Percentiles rank a stretch among this genome's conserved stretches.
Evolutionary conservation across 2,113 vertebrate genomes (phyloP).

Genomic region (Bambusicola thoracicus): DNA sequence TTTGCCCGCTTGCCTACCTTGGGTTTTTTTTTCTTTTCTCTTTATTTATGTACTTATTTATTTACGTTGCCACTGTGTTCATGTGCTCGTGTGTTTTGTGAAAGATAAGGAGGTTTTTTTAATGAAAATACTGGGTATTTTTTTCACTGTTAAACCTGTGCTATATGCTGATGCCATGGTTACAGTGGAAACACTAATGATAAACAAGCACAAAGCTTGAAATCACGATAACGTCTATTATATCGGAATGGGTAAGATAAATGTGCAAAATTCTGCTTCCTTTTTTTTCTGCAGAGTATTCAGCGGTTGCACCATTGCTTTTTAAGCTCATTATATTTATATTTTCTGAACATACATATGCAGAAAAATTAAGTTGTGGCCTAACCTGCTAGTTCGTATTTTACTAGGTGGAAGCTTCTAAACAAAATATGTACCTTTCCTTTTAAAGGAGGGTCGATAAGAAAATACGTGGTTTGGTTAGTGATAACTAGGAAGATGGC

Average conservation of each 20-base stretch:
- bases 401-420: background rate
- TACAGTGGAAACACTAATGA: conserved; percentile 68
- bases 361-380: background rate
- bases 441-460: background rate
- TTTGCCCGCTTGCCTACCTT: background rate
- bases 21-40: background rate
- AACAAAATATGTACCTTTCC: background rate
- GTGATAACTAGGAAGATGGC: conserved; percentile 31
- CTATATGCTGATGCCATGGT: conserved; percentile 77
- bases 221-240: conserved; percentile 33
- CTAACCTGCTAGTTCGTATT: background rate
- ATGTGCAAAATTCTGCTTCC: background rate
- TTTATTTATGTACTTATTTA: no score
- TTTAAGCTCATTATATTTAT: background rate
- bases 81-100: background rate
- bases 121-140: conserved; percentile 39
- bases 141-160: conserved; percentile 58
- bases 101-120: conserved; percentile 16
- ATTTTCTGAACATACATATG: background rate
- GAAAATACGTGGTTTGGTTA: background rate
- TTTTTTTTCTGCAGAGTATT: background rate
- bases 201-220: conserved; percentile 60
- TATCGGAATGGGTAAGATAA: conserved; percentile 27
- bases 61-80: background rate
- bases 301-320: background rate